These are phyloP conservation scores for Meloidogyne floridensis DNA, from an alignment of 1,140 invertebrate species.

Conservation along the genomic window DNA sequence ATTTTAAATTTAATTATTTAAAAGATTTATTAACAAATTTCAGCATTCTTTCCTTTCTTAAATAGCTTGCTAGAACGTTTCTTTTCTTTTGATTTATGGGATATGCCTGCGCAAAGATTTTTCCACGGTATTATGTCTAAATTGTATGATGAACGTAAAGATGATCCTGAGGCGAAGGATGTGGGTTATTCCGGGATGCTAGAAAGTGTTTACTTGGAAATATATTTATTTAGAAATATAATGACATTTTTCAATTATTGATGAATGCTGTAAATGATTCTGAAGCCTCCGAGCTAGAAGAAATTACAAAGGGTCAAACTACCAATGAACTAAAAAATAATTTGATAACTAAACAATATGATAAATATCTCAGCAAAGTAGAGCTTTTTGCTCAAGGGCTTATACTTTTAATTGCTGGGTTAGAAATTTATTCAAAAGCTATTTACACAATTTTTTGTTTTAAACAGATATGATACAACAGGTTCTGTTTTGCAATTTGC, in stretches of 20 bases:
- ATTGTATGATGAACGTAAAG: constrained; percentile 32
- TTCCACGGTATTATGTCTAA: constrained; percentile 16
- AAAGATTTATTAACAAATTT: constrained; percentile 15
- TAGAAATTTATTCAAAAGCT: neutral
- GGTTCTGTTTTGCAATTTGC: constrained; percentile 52
- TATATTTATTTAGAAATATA: constrained; percentile 37
- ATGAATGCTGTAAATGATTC: constrained; percentile 37
- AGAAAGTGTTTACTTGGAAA: neutral
- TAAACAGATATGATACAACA: constrained; percentile 62
- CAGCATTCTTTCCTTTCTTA: constrained; percentile 17
- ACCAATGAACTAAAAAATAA: constrained; percentile 18
- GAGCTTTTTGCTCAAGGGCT: constrained; percentile 36
- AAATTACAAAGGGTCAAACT: neutral
- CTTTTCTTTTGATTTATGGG: constrained; percentile 3
- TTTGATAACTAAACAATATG: neutral
- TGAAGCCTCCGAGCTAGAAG: constrained; percentile 25
- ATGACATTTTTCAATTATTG: constrained; percentile 40
- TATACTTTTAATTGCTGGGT: constrained; percentile 33
- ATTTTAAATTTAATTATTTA: neutral
- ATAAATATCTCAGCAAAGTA: constrained; percentile 31
- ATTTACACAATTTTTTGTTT: neutral
- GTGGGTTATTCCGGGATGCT: neutral
- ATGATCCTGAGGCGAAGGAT: constrained; percentile 32
- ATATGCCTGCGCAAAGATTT: constrained; percentile 16
- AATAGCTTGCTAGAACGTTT: constrained; percentile 6